Evolutionary conservation across 1,140 invertebrate genomes (phyloP).

Genomic region (Aricia agestis): DNA sequence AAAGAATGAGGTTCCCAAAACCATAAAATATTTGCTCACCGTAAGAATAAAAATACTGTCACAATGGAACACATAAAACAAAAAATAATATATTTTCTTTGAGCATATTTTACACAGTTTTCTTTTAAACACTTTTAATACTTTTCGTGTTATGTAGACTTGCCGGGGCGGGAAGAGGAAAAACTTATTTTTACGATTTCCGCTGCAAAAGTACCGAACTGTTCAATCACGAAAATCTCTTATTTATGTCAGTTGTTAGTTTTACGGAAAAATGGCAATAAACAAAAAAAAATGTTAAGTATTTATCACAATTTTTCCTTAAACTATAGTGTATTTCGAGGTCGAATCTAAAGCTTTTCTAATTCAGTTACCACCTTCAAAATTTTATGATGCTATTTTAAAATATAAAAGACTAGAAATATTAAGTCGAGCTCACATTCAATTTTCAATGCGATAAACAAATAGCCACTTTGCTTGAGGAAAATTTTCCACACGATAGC

Average conservation of each 20-base stretch:
- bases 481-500: slow-evolving; percentile 63
- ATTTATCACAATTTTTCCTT: not conserved
- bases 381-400: too few relatives aligned
- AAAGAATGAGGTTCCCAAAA: too few relatives aligned
- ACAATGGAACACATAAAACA: not conserved
- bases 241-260: slow-evolving; percentile 66
- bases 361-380: too few relatives aligned
- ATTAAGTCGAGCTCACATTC: not conserved
- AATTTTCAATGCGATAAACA: slow-evolving; percentile 21
- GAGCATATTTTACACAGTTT: slow-evolving; percentile 5
- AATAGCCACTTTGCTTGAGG: slow-evolving; percentile 36
- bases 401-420: too few relatives aligned
- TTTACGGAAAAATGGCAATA: slow-evolving; percentile 43
- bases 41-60: not conserved
- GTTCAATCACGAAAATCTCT: slow-evolving; percentile 56
- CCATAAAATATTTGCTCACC: too few relatives aligned
- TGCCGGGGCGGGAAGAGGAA: slow-evolving; percentile 30
- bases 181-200: slow-evolving; percentile 73
- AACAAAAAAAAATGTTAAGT: slow-evolving; percentile 39
- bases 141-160: slow-evolving; percentile 21
- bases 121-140: slow-evolving; percentile 3
- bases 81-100: not conserved
- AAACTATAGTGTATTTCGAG: too few relatives aligned
- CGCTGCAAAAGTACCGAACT: slow-evolving; percentile 52
- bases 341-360: too few relatives aligned